A percentile compares a stretch with the other conserved stretches of the same genome.
Evolutionary conservation across 2,797 vertebrate genomes (phyloP).

Genomic region (Mus caroli): DNA sequence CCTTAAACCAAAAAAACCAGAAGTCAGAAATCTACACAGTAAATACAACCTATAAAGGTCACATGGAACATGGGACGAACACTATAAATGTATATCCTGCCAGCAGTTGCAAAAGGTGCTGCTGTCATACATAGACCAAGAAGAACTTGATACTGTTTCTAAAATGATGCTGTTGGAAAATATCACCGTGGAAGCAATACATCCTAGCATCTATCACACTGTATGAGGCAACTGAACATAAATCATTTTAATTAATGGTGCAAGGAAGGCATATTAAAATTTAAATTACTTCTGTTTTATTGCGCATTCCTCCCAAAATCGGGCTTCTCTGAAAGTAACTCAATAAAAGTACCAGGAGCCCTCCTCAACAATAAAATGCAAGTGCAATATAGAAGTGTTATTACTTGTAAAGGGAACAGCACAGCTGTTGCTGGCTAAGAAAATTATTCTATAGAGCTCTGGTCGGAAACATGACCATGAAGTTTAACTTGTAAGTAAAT

Average conservation of each 20-base stretch:
- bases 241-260: conserved; percentile 78
- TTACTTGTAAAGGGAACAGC: conserved; percentile 70
- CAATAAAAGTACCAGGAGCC: conserved; percentile 45
- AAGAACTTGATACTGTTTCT: not conserved
- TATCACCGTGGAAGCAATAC: conserved; percentile 40
- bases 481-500: conserved; percentile 70
- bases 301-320: conserved; percentile 66
- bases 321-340: conserved; percentile 68
- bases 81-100: not conserved
- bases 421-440: conserved; percentile 76
- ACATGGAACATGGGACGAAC: not conserved
- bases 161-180: conserved; percentile 43
- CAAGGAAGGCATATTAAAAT: conserved; percentile 74
- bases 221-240: conserved; percentile 71
- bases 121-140: not conserved
- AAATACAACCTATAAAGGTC: not conserved
- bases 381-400: conserved; percentile 59
- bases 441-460: conserved; percentile 64
- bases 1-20: conserved; percentile 24
- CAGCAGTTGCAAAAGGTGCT: conserved; percentile 53
- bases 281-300: conserved; percentile 76
- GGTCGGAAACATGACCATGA: not conserved
- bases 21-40: not conserved
- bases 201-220: conserved; percentile 58
- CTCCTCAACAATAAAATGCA: conserved; percentile 75